Evolutionary conservation across 2,113 vertebrate genomes (phyloP), one percentile per base, ranked within the genome.

Genomic region (Regulus satrapa): DNA sequence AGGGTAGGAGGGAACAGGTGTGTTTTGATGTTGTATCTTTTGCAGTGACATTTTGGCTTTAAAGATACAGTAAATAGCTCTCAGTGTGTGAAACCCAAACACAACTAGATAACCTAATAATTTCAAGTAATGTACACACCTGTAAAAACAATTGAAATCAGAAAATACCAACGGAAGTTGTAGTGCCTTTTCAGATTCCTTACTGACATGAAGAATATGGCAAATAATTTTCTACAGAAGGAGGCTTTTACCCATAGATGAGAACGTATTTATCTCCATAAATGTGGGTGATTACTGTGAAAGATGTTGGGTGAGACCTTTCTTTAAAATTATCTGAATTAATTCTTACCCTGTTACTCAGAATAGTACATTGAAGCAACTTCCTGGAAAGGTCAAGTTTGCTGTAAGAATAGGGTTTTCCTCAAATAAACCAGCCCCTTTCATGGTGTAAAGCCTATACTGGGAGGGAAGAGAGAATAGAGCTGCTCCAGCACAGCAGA

Each of bases 221-320:
- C 10, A 34, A 32, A 0, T n/a, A 38, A 17, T 58, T 36, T 28
- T 62, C 14, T 34, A 12, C 1, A 34, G 48, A 9, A 92, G 34
- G 29, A 34, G 32, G 16, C 6, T 59, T 69, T 64, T n/a, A 41
- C 10, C 36, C 12, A 7, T 12, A 69, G 61, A 25, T 18, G 5
- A 5, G 49, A 73, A 13, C 0, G 0, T 31, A 4, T 5, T 4
- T 15, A 32, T 29, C 41, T 56, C 62, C 9, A 3, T 21, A 32
- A 43, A 34, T 7, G 9, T 5, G 34, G 43, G 19, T 46, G 26
- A 36, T 54, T 41, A 13, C 51, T 87, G 28, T 55, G 69, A 55
- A 48, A 34, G 43, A 51, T 13, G 64, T 58, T 41, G 21, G 32
- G 31, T 64, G 36, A 20, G 40, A 20, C 34, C 24, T 74, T 38